Percentiles rank a stretch among this genome's conserved stretches.
Conservation (phyloP, 2,888 invertebrate genomes). For the Cryptops parisi region DNA sequence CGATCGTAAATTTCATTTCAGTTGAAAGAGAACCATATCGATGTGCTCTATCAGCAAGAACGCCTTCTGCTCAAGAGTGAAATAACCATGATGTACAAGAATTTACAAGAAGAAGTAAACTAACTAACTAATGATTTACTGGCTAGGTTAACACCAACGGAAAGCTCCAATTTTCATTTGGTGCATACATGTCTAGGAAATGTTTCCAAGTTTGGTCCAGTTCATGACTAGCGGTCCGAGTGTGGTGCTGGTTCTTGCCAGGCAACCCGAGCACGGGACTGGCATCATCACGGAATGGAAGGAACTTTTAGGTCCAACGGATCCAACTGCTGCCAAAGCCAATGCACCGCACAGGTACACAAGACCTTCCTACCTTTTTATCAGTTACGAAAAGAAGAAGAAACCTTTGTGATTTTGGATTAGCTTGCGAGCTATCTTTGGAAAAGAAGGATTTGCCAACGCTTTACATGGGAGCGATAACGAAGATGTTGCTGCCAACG, state of each 20-base stretch:
- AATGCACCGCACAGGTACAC: constrained; percentile 28
- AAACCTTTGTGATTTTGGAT: too few relatives aligned
- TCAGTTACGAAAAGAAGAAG: too few relatives aligned
- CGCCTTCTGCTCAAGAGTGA: background rate
- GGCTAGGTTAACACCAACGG: background rate
- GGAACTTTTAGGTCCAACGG: background rate
- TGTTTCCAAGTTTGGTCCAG: background rate
- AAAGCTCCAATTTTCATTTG: background rate
- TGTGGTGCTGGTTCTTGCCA: background rate
- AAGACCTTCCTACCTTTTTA: background rate
- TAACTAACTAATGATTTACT: too few relatives aligned
- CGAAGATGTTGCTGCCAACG: background rate
- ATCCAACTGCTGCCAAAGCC: constrained; percentile 26
- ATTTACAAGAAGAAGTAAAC: background rate
- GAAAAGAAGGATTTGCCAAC: constrained; percentile 28
- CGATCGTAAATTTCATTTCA: background rate
- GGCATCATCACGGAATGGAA: background rate
- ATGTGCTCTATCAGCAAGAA: constrained; percentile 1
- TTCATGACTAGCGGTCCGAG: background rate
- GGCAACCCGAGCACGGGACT: background rate
- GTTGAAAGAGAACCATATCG: background rate
- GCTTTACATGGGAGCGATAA: constrained; percentile 27
- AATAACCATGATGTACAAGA: background rate
- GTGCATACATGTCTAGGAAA: background rate
- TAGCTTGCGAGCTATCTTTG: constrained; percentile 32